Evolutionary conservation across 2,888 invertebrate genomes (phyloP).

Genomic region (Agrotis puta): DNA sequence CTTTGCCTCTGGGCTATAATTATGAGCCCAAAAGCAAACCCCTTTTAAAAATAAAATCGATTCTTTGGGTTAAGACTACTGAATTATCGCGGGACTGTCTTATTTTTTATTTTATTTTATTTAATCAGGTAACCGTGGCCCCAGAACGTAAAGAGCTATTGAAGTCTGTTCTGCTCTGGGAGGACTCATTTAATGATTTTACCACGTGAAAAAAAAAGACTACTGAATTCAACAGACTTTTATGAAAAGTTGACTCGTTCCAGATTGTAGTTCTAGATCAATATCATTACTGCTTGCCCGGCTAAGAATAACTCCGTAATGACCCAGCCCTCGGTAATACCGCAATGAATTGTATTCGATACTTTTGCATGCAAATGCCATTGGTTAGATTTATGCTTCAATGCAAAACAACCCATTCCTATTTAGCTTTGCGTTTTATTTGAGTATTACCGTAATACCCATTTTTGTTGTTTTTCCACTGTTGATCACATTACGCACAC

Average conservation of each 20-base stretch:
- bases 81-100: no score
- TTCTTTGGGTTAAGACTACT: no score
- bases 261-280: constrained; percentile 37
- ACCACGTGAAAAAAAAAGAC: neutral
- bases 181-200: no score
- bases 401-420: constrained; percentile 84
- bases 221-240: constrained; percentile 9
- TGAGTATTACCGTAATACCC: constrained; percentile 82
- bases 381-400: constrained; percentile 84
- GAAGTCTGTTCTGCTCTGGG: no score
- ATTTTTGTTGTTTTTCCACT: constrained; percentile 81
- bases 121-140: no score
- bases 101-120: no score
- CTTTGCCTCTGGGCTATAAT: no score
- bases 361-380: constrained; percentile 82
- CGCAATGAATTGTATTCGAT: constrained; percentile 71
- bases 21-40: no score
- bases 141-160: no score
- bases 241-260: constrained; percentile 12
- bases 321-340: constrained; percentile 60
- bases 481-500: constrained; percentile 59
- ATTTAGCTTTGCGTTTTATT: constrained; percentile 84
- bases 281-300: constrained; percentile 40
- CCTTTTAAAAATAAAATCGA: no score
- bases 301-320: constrained; percentile 65